Evolutionary conservation across 2,797 vertebrate genomes (phyloP).

Genomic region (Propithecus deckenii): DNA sequence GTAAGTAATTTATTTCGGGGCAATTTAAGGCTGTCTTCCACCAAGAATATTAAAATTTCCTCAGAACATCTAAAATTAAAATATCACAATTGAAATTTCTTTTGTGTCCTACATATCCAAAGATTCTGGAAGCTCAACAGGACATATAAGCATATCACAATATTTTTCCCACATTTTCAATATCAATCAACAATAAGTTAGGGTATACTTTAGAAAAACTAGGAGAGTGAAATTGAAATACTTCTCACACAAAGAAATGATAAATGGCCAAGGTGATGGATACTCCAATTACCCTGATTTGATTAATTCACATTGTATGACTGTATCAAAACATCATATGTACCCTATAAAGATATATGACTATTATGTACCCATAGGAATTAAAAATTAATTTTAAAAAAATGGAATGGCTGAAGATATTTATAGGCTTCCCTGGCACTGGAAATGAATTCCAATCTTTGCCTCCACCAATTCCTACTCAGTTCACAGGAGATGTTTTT

Average conservation of each 20-base stretch:
- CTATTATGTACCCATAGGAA: background rate
- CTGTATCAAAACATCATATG: background rate
- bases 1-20: background rate
- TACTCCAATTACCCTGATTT: background rate
- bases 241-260: background rate
- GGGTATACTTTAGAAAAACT: background rate
- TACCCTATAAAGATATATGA: background rate
- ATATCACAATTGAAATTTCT: background rate
- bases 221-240: background rate
- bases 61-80: background rate
- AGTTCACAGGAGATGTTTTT: slow-evolving; percentile 16
- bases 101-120: background rate
- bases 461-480: background rate
- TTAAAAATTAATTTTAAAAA: background rate
- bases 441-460: background rate
- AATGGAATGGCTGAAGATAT: background rate
- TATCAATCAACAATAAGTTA: background rate
- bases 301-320: background rate
- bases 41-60: background rate
- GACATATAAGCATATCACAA: background rate
- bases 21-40: background rate
- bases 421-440: background rate
- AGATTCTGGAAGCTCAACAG: background rate
- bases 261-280: background rate
- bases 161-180: background rate